These are phyloP conservation scores for Chondrilla cf. caribensis DNA, from an alignment of 37 sponge, comb jelly and placozoan genomes.

Conservation along the genomic window DNA sequence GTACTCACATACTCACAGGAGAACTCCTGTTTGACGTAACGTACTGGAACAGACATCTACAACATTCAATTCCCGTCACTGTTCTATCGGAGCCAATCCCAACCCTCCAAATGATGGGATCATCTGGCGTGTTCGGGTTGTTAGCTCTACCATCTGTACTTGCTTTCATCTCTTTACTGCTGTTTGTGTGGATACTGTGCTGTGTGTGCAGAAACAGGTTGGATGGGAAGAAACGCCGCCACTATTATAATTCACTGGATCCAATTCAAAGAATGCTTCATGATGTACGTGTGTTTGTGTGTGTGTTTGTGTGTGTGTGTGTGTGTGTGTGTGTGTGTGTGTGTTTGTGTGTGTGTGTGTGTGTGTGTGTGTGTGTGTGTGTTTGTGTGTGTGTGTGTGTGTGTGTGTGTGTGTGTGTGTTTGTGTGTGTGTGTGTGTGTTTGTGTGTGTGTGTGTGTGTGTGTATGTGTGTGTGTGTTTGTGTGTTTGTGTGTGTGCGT, in stretches of 20 bases:
- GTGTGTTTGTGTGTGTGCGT: conserved; percentile 7
- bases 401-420: conserved; percentile 17
- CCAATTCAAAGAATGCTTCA: neutral
- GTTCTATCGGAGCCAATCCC: no score
- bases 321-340: conserved; percentile 20
- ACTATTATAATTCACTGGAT: neutral
- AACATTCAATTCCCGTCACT: no score
- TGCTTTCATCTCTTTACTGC: no score
- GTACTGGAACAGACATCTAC: no score
- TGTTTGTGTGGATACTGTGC: no score
- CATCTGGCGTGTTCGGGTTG: no score
- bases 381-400: conserved; percentile 16
- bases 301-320: conserved; percentile 2
- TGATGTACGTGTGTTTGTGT: neutral
- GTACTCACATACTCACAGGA: no score
- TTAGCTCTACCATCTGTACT: no score
- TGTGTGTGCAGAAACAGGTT: no score
- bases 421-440: neutral
- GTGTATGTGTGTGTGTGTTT: conserved; percentile 9
- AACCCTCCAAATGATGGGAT: no score
- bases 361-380: neutral
- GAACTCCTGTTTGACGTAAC: no score
- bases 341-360: conserved; percentile 16
- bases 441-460: conserved; percentile 5
- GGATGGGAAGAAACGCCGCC: neutral